Evolutionary conservation across 2,113 vertebrate genomes (phyloP), one percentile per base, ranked within the genome.

Genomic region (Peucedramus taeniatus): DNA sequence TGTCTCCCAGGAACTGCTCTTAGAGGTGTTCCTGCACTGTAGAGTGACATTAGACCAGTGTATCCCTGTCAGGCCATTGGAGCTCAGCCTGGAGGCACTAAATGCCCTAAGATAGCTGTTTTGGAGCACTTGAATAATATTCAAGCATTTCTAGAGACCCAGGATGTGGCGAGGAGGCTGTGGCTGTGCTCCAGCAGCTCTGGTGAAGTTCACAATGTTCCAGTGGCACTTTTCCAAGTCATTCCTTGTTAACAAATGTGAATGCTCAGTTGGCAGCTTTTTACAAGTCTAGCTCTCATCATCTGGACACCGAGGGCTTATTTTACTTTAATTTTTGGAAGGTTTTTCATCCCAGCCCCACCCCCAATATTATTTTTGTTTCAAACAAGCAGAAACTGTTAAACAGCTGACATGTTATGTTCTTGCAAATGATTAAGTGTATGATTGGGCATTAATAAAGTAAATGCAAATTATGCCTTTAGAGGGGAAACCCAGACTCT

Each of bases 101-200:
- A 80, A 31, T 89, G 74, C 54, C 74, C 76, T 2, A 4, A 30
- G 51, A 47, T 78, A 44, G 72, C 64, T 87, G 56, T 8, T 60
- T 88, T 82, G 94, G 66, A 87, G 76, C 50, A 47, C 53, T 96
- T 74, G 54, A 74, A 61, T 78, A 61, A 61, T 69, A 87, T 79
- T 70, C 68, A 81, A 87, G 57, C 35, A 13, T 91, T 95, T 91
- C 59, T 85, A 40, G 91, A 83, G 93, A 95, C 81, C 89, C 78
- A 77, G 87, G 85, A 89, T 94, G 74, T 86, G 60, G 51, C 0
- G 2, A 77, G 54, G 53, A 1, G 0, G 53, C 78, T 2, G 2
- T 92, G 90, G 79, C 85, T 88, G n/a, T 28, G 83, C 59, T 96
- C 93, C 87, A 95, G 50, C 80, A 80, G 89, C 70, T 77, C 93